These are phyloP conservation scores for Sus scrofa DNA, from an alignment of 2,113 vertebrate species.

Conservation along the genomic window T2T-Sscrofa CM000819.6:142711001-142711500, in stretches of 20 bases:
- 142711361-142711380: not conserved
- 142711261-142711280: not conserved
- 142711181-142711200: not conserved
- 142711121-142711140: not conserved
- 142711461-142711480: not conserved
- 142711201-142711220: not conserved
- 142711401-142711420: not conserved
- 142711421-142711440: not conserved
- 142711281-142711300: not conserved
- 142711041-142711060: not conserved
- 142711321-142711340: not conserved
- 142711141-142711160: not conserved
- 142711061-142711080: not conserved
- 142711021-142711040: not conserved
- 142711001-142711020: slow-evolving; percentile 1
- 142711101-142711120: not conserved
- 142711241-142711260: not conserved
- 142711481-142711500: not conserved
- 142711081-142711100: not conserved
- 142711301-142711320: not conserved
- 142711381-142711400: not conserved
- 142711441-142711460: not conserved
- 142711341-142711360: not conserved
- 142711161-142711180: slow-evolving; percentile 14
- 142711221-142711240: not conserved